A percentile compares a stretch with the other conserved stretches of the same genome.
phyloP scores from a whole-genome alignment of 2,113 vertebrate species.

The Onychorhynchus coronatus region DNA sequence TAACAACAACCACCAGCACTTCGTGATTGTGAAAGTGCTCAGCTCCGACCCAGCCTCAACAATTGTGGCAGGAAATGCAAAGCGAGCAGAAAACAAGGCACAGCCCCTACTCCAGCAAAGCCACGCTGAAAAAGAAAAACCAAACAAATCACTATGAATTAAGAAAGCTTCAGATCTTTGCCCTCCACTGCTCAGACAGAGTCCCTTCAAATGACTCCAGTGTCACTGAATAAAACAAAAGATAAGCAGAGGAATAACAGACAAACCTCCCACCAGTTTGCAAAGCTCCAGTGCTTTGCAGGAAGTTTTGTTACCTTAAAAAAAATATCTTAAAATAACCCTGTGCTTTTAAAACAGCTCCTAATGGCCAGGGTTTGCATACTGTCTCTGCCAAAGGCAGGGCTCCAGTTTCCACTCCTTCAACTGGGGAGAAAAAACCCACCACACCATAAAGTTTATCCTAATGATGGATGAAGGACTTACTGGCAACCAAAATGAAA shows the following conservation, averaged over 20 bases:
- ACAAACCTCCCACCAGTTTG: background rate
- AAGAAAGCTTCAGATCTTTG: background rate
- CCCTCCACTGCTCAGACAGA: background rate
- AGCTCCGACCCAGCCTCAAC: background rate
- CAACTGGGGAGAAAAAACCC: background rate
- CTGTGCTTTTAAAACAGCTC: background rate
- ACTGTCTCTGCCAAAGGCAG: background rate
- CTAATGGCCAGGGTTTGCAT: background rate
- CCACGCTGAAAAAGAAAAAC: background rate
- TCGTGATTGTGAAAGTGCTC: background rate
- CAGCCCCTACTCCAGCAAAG: background rate
- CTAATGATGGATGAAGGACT: background rate
- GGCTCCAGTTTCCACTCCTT: background rate
- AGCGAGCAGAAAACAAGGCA: background rate
- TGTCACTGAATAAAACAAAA: background rate
- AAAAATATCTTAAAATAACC: background rate
- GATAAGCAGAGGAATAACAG: background rate
- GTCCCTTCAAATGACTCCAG: background rate
- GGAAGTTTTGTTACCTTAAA: background rate
- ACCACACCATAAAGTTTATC: background rate
- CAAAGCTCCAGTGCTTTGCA: background rate
- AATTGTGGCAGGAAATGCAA: background rate
- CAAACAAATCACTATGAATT: background rate
- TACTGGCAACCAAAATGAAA: background rate
- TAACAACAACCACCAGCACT: background rate